A percentile compares a stretch with the other conserved stretches of the same genome.
These are phyloP conservation scores for Patiria miniata DNA, from an alignment of 35 echinoderm and acorn worm genomes.

Conservation along the genomic window DNA sequence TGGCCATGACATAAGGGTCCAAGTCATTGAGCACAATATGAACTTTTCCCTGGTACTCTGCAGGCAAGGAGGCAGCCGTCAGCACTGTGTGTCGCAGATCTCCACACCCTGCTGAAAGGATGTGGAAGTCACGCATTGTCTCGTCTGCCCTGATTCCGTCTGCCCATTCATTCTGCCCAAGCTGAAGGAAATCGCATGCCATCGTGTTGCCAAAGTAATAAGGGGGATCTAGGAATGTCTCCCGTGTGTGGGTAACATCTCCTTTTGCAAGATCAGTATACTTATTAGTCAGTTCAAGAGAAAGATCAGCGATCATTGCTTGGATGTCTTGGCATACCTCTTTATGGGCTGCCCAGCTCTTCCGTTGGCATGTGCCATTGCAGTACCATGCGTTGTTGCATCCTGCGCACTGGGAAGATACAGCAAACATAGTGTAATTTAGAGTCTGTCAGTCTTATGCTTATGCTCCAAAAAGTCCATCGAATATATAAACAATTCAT, in stretches of 20 bases:
- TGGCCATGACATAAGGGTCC: conserved; percentile 57
- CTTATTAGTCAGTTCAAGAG: background rate
- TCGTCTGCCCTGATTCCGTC: background rate
- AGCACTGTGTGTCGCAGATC: conserved; percentile 53
- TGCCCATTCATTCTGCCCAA: conserved; percentile 49
- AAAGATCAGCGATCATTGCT: background rate
- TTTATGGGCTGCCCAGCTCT: conserved; percentile 9
- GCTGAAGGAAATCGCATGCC: conserved; percentile 64
- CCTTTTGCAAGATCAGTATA: background rate
- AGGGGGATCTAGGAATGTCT: background rate
- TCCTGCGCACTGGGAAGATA: conserved; percentile 25
- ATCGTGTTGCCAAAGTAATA: conserved; percentile 68
- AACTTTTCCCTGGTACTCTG: conserved; percentile 49
- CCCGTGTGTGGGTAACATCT: background rate
- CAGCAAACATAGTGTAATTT: too few species aligned
- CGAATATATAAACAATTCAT: too few species aligned
- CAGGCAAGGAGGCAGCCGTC: conserved; percentile 62
- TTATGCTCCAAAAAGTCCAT: too few species aligned
- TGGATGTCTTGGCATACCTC: background rate
- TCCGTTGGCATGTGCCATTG: conserved; percentile 6
- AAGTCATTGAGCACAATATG: conserved; percentile 56
- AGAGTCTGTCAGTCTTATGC: too few species aligned
- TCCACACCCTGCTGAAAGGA: conserved; percentile 54
- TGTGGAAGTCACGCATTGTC: conserved; percentile 7
- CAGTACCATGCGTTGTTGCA: conserved; percentile 40